Percentiles rank a stretch among this genome's conserved stretches.
Conservation (phyloP, 2,113 vertebrate species). For the Petrocephalus microphthalmus region DNA sequence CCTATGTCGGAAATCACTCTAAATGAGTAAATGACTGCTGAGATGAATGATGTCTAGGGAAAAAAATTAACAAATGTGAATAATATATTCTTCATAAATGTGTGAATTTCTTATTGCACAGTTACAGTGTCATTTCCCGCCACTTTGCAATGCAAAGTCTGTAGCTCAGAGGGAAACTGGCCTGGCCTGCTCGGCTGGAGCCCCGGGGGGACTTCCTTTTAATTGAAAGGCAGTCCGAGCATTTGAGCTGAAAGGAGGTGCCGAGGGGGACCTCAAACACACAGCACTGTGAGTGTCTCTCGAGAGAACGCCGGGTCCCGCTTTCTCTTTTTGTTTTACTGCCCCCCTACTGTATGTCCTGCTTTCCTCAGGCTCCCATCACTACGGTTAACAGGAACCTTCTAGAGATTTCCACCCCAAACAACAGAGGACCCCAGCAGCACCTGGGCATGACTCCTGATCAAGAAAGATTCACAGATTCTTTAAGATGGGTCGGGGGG, state of each 20-base stretch:
- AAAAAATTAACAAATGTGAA: slow-evolving; percentile 6
- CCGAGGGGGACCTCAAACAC: background rate
- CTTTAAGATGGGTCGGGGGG: background rate
- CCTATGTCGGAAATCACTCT: background rate
- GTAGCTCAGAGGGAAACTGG: slow-evolving; percentile 1
- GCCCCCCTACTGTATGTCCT: too few species aligned
- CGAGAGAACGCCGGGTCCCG: background rate
- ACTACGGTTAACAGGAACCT: background rate
- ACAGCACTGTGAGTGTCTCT: background rate
- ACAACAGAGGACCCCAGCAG: background rate
- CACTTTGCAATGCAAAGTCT: background rate
- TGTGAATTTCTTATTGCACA: background rate
- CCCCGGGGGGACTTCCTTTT: background rate
- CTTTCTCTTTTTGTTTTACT: too few species aligned
- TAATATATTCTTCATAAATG: background rate
- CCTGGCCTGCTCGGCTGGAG: background rate
- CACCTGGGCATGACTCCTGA: background rate
- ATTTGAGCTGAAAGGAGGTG: background rate
- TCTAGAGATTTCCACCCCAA: background rate
- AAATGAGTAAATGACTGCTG: slow-evolving; percentile 8
- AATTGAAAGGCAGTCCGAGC: slow-evolving; percentile 1
- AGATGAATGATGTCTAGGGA: slow-evolving; percentile 2
- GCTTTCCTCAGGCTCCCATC: background rate
- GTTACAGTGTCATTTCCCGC: background rate
- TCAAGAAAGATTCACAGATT: background rate